Evolutionary conservation across 2,113 vertebrate species (phyloP).

Genomic region (Rhea americana): DNA sequence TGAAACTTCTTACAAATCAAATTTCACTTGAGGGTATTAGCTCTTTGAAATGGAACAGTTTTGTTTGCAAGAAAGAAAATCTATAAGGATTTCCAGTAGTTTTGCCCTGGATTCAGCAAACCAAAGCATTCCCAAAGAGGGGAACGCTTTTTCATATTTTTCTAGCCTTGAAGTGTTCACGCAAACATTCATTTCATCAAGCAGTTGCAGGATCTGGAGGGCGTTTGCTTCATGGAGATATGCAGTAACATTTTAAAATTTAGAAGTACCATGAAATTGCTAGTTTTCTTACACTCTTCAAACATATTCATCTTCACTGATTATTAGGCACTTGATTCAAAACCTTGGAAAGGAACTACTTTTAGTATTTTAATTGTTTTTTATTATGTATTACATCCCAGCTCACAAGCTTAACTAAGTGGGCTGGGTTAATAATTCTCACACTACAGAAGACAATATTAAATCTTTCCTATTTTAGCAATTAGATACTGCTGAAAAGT

Average conservation of each 20-base stretch:
- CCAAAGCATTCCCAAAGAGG: no score
- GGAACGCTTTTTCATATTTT: no score
- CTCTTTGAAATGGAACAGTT: neutral
- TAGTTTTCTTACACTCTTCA: neutral
- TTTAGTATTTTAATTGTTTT: no score
- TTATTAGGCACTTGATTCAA: neutral
- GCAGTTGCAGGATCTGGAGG: no score
- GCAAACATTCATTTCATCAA: no score
- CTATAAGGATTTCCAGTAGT: neutral
- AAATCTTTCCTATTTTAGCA: neutral
- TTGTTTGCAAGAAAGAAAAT: neutral
- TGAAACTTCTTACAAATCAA: neutral
- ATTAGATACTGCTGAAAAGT: neutral
- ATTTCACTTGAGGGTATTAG: neutral
- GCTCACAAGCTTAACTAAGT: neutral
- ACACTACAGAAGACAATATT: neutral
- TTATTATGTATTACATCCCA: neutral
- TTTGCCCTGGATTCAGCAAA: neutral
- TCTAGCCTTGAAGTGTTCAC: no score
- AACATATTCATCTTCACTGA: neutral
- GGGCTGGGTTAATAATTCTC: neutral
- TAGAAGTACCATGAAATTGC: no score
- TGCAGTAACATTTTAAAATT: no score
- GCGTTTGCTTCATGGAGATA: no score
- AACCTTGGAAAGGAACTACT: no score